Percentiles rank a stretch among this genome's conserved stretches.
Evolutionary conservation across 1,140 invertebrate genomes (phyloP).

Genomic region (Apis laboriosa): DNA sequence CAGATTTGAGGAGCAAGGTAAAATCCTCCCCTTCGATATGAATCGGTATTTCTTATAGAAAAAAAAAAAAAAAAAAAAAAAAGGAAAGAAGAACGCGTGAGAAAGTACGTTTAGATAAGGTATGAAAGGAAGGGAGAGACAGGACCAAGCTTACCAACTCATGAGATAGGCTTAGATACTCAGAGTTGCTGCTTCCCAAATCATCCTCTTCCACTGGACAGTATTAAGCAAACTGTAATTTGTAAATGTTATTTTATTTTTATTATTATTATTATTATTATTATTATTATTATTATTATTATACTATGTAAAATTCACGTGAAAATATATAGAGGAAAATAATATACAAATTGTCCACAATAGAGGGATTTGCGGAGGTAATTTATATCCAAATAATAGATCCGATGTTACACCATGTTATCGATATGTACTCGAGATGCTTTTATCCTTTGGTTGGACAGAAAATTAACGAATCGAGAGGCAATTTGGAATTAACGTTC

Average conservation of each 20-base stretch:
- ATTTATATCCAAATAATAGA: slow-evolving; percentile 14
- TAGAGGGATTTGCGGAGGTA: slow-evolving; percentile 24
- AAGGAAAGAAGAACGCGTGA: slow-evolving; percentile 1
- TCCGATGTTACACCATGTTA: slow-evolving; percentile 12
- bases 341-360: neutral
- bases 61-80: neutral
- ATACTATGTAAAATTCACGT: no score
- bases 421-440: slow-evolving; percentile 2
- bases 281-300: no score
- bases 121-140: slow-evolving; percentile 68
- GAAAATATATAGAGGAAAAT: neutral
- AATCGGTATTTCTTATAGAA: slow-evolving; percentile 55
- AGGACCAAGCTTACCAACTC: slow-evolving; percentile 79
- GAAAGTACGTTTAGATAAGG: slow-evolving; percentile 27
- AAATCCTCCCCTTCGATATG: slow-evolving; percentile 60
- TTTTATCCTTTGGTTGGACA: neutral
- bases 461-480: no score
- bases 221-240: neutral
- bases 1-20: slow-evolving; percentile 89
- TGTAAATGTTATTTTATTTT: neutral
- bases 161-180: slow-evolving; percentile 63
- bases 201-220: slow-evolving; percentile 27
- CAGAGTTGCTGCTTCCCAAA: slow-evolving; percentile 46
- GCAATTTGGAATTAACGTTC: neutral
- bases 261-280: no score